These are phyloP conservation scores for Zosterops lateralis DNA, from an alignment of 2,113 vertebrate species.

Conservation along the genomic window DNA sequence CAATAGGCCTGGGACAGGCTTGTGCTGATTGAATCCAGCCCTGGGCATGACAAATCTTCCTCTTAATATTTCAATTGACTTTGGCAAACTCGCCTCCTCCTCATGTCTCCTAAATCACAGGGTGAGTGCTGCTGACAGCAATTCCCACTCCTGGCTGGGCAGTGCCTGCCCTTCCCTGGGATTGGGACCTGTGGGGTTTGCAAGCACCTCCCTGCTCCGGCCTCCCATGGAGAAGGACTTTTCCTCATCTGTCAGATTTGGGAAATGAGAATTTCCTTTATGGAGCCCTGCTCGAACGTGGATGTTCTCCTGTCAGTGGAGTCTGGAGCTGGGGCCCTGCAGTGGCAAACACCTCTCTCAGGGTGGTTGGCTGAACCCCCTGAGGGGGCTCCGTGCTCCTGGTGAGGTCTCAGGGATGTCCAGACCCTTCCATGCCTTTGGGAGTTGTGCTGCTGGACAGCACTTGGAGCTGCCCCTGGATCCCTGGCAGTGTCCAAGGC, in stretches of 20 bases:
- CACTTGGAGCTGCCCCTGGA: neutral
- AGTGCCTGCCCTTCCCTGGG: slow-evolving; percentile 27
- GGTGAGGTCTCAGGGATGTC: neutral
- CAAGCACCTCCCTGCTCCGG: neutral
- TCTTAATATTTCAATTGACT: slow-evolving; percentile 46
- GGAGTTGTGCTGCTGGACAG: neutral
- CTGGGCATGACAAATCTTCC: slow-evolving; percentile 37
- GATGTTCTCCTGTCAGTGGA: neutral
- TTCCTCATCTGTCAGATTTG: neutral
- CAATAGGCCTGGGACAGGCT: neutral
- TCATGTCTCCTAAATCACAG: slow-evolving; percentile 34
- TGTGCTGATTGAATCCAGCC: slow-evolving; percentile 40
- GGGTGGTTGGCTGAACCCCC: neutral
- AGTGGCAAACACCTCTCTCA: rapidly evolving
- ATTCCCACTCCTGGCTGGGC: slow-evolving; percentile 35
- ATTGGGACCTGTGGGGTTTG: slow-evolving; percentile 21
- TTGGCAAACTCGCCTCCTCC: slow-evolving; percentile 23
- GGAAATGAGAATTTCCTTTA: neutral
- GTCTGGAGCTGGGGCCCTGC: neutral
- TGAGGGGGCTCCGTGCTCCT: neutral
- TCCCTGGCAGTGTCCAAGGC: neutral
- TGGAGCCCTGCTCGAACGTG: neutral
- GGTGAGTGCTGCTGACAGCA: slow-evolving; percentile 41
- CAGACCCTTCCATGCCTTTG: neutral
- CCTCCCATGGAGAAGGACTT: neutral